These are phyloP conservation scores for Zosterops borbonicus DNA, from an alignment of 2,113 vertebrate species.

Conservation along the genomic window DNA sequence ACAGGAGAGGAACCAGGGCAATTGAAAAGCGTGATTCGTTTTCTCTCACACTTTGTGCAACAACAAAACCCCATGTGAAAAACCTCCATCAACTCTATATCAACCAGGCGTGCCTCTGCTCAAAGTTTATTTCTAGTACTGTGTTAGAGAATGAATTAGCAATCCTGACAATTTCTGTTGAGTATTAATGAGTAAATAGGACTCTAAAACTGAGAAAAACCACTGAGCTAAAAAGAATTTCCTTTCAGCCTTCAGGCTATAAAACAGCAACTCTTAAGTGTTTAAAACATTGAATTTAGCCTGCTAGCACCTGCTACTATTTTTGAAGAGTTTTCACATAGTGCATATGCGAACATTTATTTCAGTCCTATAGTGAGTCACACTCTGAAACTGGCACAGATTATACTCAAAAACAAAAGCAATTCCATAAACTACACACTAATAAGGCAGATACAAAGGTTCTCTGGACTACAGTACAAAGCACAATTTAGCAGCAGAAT, in stretches of 20 bases:
- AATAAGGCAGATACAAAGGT: constrained; percentile 80
- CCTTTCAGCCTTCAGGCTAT: constrained; percentile 28
- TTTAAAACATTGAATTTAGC: constrained; percentile 48
- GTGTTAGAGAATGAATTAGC: background rate
- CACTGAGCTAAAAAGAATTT: background rate
- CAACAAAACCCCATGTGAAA: background rate
- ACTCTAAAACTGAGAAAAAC: background rate
- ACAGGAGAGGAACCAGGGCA: background rate
- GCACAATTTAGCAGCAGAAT: constrained; percentile 81
- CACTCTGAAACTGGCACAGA: constrained; percentile 73
- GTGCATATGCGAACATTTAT: constrained; percentile 74
- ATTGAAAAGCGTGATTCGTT: background rate
- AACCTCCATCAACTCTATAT: background rate
- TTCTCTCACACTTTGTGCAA: background rate
- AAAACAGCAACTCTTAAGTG: constrained; percentile 48
- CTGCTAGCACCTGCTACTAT: constrained; percentile 77
- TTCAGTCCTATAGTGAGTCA: constrained; percentile 76
- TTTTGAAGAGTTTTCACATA: constrained; percentile 68
- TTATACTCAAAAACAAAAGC: constrained; percentile 75
- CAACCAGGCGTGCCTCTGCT: background rate
- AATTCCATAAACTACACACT: constrained; percentile 80
- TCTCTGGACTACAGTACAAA: constrained; percentile 81
- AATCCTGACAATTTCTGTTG: background rate
- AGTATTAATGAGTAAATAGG: background rate
- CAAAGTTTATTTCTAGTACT: background rate